These are phyloP conservation scores for Dugesia japonica DNA, from an alignment of 2,888 invertebrate genomes.

Conservation along the genomic window DNA sequence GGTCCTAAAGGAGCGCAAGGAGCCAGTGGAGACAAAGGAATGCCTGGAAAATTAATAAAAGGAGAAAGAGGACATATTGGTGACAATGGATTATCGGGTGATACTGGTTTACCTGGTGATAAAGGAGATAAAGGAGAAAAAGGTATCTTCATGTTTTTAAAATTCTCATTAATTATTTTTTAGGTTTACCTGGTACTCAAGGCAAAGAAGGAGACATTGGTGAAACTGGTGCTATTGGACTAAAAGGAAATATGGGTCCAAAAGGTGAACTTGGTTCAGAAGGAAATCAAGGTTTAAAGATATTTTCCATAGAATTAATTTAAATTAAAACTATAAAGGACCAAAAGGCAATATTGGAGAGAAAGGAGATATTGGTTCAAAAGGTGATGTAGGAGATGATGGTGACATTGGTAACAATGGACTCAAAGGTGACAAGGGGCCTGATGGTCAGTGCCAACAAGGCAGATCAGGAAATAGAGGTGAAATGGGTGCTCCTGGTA, in stretches of 20 bases:
- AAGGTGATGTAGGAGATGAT: slow-evolving; percentile 24
- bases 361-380: not conserved
- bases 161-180: not conserved
- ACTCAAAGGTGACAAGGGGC: slow-evolving; percentile 23
- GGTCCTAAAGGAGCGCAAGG: not conserved
- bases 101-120: not conserved
- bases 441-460: slow-evolving; percentile 26
- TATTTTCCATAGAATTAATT: no score
- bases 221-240: slow-evolving; percentile 20
- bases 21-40: not conserved
- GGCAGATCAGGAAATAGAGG: slow-evolving; percentile 34
- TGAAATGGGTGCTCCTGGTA: slow-evolving; percentile 17
- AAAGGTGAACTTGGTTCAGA: slow-evolving; percentile 11
- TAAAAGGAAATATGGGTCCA: not conserved
- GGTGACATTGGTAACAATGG: slow-evolving; percentile 28
- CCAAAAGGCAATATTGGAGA: slow-evolving; percentile 4
- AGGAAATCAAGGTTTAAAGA: slow-evolving; percentile 30
- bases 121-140: not conserved
- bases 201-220: slow-evolving; percentile 13
- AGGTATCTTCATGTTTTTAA: not conserved
- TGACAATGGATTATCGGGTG: not conserved
- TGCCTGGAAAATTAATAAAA: not conserved
- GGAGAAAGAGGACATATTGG: not conserved
- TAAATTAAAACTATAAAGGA: no score
- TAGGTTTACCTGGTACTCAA: not conserved